These are phyloP conservation scores for Pseudopipra pipra DNA, from an alignment of 2,113 vertebrate genomes.

Conservation along the genomic window DNA sequence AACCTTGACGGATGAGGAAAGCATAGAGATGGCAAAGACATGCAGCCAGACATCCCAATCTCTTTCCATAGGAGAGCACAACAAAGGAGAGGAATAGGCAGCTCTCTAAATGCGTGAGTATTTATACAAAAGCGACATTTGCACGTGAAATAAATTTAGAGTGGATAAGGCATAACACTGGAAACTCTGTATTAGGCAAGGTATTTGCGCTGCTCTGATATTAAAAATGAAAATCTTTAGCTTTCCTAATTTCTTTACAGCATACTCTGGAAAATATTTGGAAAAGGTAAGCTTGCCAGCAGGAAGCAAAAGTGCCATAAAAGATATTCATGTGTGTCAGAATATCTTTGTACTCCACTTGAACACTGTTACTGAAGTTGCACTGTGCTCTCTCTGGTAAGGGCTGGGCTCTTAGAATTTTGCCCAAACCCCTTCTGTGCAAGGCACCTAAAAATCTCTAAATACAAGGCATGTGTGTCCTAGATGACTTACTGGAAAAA, in stretches of 20 bases:
- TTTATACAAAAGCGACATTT: background rate
- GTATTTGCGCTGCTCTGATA: background rate
- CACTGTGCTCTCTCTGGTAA: background rate
- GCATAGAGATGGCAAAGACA: background rate
- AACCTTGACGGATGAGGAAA: background rate
- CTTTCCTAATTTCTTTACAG: background rate
- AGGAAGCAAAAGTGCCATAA: background rate
- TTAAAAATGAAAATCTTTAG: background rate
- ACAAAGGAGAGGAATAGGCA: background rate
- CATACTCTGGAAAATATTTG: background rate
- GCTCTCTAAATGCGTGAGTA: background rate
- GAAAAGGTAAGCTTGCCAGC: background rate
- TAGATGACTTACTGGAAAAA: background rate
- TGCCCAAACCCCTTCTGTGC: fast-evolving
- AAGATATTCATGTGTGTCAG: background rate
- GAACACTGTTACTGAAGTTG: background rate
- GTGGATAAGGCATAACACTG: background rate
- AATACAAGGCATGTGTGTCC: background rate
- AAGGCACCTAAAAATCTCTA: background rate
- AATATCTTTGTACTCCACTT: background rate
- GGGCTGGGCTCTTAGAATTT: background rate
- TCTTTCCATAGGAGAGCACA: background rate
- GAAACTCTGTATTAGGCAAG: background rate
- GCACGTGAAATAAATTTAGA: background rate
- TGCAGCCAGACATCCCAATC: background rate